These are phyloP conservation scores for Cosmopolites sordidus DNA, from an alignment of 2,888 invertebrate species.

Conservation along the genomic window DNA sequence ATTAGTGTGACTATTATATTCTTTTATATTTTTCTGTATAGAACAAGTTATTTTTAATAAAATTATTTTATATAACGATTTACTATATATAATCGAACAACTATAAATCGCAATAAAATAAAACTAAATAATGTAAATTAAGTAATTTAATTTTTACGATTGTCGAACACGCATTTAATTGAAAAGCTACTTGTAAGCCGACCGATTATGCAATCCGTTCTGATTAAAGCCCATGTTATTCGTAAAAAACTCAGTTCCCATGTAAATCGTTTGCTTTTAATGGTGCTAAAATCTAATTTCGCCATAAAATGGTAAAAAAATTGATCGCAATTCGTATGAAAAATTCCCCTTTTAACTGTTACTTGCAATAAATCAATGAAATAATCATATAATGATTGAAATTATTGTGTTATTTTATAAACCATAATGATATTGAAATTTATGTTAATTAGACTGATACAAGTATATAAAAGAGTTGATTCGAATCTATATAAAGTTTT, in stretches of 20 bases:
- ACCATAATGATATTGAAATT: too few species aligned
- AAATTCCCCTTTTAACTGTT: background rate
- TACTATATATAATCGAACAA: too few species aligned
- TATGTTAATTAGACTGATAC: too few species aligned
- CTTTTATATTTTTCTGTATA: too few species aligned
- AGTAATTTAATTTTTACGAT: constrained; percentile 1
- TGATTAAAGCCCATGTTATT: background rate
- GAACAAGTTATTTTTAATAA: too few species aligned
- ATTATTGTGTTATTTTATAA: too few species aligned
- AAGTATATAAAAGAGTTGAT: too few species aligned
- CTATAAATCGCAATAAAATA: background rate
- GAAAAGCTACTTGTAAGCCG: background rate
- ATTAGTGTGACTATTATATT: too few species aligned
- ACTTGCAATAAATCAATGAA: background rate
- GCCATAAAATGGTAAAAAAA: background rate
- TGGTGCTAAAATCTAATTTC: constrained; percentile 1
- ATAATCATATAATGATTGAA: too few species aligned
- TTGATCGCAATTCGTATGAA: background rate
- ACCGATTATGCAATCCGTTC: background rate
- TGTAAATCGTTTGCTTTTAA: background rate
- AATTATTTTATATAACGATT: too few species aligned
- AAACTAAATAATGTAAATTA: background rate
- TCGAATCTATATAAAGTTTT: too few species aligned
- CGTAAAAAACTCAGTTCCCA: constrained; percentile 1
- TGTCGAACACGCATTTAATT: background rate